Base-by-base conservation (phyloP, 2,797 vertebrate genomes). In the Paguma larvata region DNA sequence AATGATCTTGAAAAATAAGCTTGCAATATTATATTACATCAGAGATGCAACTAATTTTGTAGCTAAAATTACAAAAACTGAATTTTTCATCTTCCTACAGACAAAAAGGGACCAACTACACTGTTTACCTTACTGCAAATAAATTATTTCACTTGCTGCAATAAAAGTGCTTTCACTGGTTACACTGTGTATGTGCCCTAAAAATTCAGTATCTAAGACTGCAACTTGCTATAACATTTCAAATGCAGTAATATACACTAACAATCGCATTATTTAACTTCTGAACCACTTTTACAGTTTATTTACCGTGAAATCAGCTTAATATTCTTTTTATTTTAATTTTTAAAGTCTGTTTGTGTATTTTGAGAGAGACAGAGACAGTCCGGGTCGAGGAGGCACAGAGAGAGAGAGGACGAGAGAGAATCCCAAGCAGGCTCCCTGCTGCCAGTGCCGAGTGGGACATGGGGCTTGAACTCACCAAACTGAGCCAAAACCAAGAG, bases 21-120 rank as follows among this genome's bases (percentile, higher is more conserved):
- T 13, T 77, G 9, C n/a, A 73, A 53, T 62, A 70, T 16, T 56
- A 73, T 13, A 59, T 44, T 80, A 84, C 16, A 93, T 32, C 6
- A 15, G 87, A 95, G 38, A 78, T 72, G 25, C 32, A 92, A 75
- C 80, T 92, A 86, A 82, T 67, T 95, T 59, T 90, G 14, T 32
- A 94, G 38, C 11, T 87, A 92, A 96, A 95, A 83, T 68, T 16
- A 59, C 65, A 41, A 90, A 85, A 88, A 90, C 15, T 89, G 23
- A 51, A 78, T 46, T 83, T 83, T 62, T 78, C 14, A 84, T 73
- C 5, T 80, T 67, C 41, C 79, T 53, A 75, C 0, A 91, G 9
- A 86, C 13, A 84, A 97, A 96, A 96, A 67, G 16, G n/a, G 63
- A 78, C 46, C 9, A 94, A 89, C n/a, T 85, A 87, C 32, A 91